Evolutionary conservation across 2,888 invertebrate species (phyloP).

Genomic region (Cepaea hortensis): DNA sequence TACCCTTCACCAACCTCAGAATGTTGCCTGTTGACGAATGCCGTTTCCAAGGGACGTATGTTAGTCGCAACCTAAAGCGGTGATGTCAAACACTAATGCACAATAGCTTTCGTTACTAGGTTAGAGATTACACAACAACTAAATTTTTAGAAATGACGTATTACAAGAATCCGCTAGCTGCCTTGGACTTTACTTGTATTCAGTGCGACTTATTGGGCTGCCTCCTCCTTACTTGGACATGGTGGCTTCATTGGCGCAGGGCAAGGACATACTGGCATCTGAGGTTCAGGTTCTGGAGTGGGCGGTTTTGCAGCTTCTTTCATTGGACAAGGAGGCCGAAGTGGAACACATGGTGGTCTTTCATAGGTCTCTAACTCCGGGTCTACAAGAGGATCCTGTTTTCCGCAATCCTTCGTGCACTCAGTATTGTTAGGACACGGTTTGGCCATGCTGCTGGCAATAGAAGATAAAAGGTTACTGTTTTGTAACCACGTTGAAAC

Average conservation of each 20-base stretch:
- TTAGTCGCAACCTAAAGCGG: neutral
- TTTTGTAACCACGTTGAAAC: neutral
- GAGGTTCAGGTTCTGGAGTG: conserved; percentile 35
- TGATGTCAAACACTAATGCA: neutral
- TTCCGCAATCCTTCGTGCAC: neutral
- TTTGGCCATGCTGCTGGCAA: neutral
- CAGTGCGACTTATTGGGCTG: neutral
- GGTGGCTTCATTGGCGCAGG: conserved; percentile 13
- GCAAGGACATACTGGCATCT: conserved; percentile 36
- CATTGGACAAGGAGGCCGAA: conserved; percentile 33
- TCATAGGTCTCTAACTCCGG: conserved; percentile 24
- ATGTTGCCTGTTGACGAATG: neutral
- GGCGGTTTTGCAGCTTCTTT: neutral
- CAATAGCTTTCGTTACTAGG: conserved; percentile 8
- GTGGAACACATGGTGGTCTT: conserved; percentile 36
- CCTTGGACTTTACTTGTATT: neutral
- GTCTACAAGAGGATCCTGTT: neutral
- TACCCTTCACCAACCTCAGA: neutral
- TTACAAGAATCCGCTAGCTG: neutral
- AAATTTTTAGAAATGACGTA: neutral
- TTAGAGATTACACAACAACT: neutral
- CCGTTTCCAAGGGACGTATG: neutral
- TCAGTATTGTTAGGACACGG: neutral
- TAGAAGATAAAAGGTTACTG: neutral
- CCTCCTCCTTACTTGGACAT: neutral